phyloP scores from a whole-genome alignment of 2,888 invertebrate species.

The Drosophila trichaetosa region DNA sequence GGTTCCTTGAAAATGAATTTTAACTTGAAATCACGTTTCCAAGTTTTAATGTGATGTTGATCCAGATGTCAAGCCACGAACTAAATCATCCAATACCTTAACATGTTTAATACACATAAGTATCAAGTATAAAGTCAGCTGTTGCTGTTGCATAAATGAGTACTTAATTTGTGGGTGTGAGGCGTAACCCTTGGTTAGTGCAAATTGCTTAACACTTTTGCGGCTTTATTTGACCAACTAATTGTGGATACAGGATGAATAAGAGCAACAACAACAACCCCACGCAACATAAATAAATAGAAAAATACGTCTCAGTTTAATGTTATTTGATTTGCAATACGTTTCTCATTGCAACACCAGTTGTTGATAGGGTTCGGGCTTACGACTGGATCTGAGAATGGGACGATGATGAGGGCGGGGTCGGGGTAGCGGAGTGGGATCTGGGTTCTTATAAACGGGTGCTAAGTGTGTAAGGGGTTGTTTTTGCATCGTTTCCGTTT shows the following conservation, averaged over 20 bases:
- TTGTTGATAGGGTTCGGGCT: slow-evolving; percentile 32
- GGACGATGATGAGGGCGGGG: background rate
- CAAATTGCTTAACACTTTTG: slow-evolving; percentile 79
- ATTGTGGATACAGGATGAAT: slow-evolving; percentile 62
- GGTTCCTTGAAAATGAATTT: background rate
- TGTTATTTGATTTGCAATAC: slow-evolving; percentile 81
- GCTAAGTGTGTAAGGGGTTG: slow-evolving; percentile 66
- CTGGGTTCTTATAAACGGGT: slow-evolving; percentile 51
- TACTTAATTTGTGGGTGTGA: slow-evolving; percentile 4
- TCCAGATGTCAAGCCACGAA: background rate
- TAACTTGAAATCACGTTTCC: background rate
- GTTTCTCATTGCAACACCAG: slow-evolving; percentile 75
- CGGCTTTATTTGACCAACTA: slow-evolving; percentile 79
- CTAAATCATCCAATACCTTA: background rate
- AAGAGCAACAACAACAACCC: slow-evolving; percentile 23
- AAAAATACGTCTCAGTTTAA: slow-evolving; percentile 69
- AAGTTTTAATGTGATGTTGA: background rate
- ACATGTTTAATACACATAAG: background rate
- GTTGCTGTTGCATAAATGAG: background rate
- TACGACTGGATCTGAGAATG: slow-evolving; percentile 6
- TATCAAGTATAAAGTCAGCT: background rate
- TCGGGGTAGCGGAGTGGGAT: slow-evolving; percentile 6
- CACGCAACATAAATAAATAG: slow-evolving; percentile 30
- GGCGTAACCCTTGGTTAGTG: slow-evolving; percentile 60
- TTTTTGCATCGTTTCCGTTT: slow-evolving; percentile 72